These are phyloP conservation scores for Eristalis arbustorum DNA, from an alignment of 2,888 invertebrate genomes.

Conservation along the genomic window DNA sequence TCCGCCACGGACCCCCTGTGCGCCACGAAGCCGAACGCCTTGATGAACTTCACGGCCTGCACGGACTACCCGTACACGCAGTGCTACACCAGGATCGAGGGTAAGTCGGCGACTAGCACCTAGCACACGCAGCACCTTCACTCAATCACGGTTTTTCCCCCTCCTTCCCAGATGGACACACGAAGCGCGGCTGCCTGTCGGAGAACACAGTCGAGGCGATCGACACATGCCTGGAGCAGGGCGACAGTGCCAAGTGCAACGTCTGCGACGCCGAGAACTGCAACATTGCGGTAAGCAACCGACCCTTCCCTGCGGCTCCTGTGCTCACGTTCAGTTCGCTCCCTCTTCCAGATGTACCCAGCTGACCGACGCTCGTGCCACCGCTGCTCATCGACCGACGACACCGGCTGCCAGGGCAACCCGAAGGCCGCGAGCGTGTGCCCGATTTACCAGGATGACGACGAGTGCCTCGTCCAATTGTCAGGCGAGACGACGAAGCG, in stretches of 20 bases:
- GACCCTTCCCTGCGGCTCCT: too few species aligned
- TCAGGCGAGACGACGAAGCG: slow-evolving; percentile 73
- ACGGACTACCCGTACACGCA: slow-evolving; percentile 71
- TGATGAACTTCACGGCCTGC: slow-evolving; percentile 21
- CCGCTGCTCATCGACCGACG: slow-evolving; percentile 74
- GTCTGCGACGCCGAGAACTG: slow-evolving; percentile 72
- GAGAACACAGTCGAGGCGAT: slow-evolving; percentile 71
- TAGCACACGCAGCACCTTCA: neutral
- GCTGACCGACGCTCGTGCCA: slow-evolving; percentile 74
- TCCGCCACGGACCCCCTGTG: slow-evolving; percentile 71
- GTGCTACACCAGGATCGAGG: slow-evolving; percentile 72
- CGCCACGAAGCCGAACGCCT: slow-evolving; percentile 39
- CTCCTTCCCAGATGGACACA: slow-evolving; percentile 71
- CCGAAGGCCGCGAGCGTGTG: slow-evolving; percentile 72
- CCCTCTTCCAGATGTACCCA: slow-evolving; percentile 71
- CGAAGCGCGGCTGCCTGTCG: slow-evolving; percentile 75
- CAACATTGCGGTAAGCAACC: slow-evolving; percentile 70
- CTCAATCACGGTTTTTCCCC: neutral
- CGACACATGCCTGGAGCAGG: slow-evolving; percentile 71
- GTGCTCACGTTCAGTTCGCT: neutral
- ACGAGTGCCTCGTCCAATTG: slow-evolving; percentile 74
- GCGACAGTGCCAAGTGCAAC: slow-evolving; percentile 65
- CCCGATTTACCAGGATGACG: slow-evolving; percentile 71
- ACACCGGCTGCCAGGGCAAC: slow-evolving; percentile 71
- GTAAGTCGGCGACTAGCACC: slow-evolving; percentile 40